Base-by-base conservation (phyloP, 2,888 invertebrate species). In the Mesorhabditis spiculigera region DNA sequence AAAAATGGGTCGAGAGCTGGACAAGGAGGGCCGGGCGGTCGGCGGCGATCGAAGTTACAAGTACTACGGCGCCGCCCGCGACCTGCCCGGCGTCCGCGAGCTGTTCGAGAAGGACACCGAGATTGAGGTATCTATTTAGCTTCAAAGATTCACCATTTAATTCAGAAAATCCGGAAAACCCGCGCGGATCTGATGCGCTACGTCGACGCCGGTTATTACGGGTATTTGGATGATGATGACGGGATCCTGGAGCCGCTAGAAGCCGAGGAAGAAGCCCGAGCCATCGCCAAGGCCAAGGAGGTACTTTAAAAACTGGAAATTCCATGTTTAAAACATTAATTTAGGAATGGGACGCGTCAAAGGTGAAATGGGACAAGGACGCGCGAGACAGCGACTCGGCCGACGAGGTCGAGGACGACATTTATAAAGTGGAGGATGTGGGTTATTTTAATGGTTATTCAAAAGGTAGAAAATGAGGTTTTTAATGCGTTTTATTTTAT, bases 121-220 rank as follows among this genome's bases (percentile, higher is more conserved):
- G 68, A 68, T 73, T 41, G 82, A 82, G 71, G 76, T 75, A 45
- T 63, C 4, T 43, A 61, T 28, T 62, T 66, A n/a, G 50, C 67
- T 67, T 67, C 3, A 50, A n/a, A 63, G n/a, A 10, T n/a, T 63
- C 13, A 66, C 86, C 93, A 95, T 8, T 93, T 94, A 13, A 13
- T 69, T 28, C 63, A 78, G 70, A 72, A 74, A 44, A 92, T 93
- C 13, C 90, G 94, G 42, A 93, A 94, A 87, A 94, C 95, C 0
- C 90, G 97, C 68, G 94, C 93, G 0, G 97, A 99, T 86, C 89
- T 99, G 67, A 96, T 97, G 95, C 92, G 94, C 80, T 93, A 96
- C 86, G 93, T 99, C 61, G 97, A 98, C 88, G 96, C 97, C 0
- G 95, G 95, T 87, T 98, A 98, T 88, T 99, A 98, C 88, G 98